Percentiles rank a stretch among this genome's conserved stretches.
These are phyloP conservation scores for Choloepus hoffmanni DNA, from an alignment of 2,113 vertebrate genomes.

Conservation along the genomic window DNA sequence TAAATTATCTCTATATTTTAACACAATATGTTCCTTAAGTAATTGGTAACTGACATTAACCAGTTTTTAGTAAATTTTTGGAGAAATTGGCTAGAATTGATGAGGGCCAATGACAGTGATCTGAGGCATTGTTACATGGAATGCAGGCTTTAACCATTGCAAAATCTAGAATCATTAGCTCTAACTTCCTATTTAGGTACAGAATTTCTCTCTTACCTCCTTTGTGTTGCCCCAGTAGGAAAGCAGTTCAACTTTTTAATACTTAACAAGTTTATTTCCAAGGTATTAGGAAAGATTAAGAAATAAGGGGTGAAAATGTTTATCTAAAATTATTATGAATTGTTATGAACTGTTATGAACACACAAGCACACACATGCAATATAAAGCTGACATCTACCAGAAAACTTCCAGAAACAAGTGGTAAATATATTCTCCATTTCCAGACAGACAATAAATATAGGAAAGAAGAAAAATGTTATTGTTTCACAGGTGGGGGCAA, in stretches of 20 bases:
- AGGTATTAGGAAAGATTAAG: not conserved
- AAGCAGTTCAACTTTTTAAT: constrained; percentile 17
- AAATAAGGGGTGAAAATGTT: not conserved
- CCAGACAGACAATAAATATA: not conserved
- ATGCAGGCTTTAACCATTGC: not conserved
- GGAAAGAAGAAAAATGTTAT: not conserved
- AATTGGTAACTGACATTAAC: not conserved
- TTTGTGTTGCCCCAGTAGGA: not conserved
- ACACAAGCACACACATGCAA: too few relatives aligned
- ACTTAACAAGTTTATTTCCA: constrained; percentile 44
- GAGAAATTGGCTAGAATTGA: not conserved
- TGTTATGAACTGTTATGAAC: not conserved
- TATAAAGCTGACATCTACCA: too few relatives aligned
- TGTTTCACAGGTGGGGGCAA: not conserved
- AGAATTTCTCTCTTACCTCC: not conserved
- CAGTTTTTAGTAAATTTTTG: not conserved
- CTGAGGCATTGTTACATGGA: not conserved
- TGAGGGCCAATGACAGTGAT: not conserved
- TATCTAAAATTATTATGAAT: constrained; percentile 7
- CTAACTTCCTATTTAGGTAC: not conserved
- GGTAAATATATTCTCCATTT: not conserved
- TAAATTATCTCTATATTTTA: not conserved
- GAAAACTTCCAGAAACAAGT: not conserved
- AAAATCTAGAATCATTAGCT: constrained; percentile 20
- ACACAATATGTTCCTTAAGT: not conserved